These are phyloP conservation scores for Argopecten irradians DNA, from an alignment of 1,140 invertebrate genomes.

Conservation along the genomic window DNA sequence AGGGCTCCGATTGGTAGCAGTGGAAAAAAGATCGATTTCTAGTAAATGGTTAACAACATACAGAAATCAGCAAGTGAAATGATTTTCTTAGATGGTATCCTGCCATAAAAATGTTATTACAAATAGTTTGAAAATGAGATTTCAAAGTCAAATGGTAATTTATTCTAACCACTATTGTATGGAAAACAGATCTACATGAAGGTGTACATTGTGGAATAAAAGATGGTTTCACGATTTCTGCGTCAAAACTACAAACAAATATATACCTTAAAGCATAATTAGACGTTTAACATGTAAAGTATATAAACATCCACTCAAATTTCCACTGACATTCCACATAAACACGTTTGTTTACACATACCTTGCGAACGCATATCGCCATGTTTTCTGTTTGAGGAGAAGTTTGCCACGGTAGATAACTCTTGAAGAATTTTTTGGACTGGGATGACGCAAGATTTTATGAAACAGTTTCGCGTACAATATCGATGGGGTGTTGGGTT, in stretches of 20 bases:
- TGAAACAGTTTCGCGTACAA: background rate
- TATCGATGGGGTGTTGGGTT: no score
- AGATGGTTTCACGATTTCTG: background rate
- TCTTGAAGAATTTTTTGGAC: background rate
- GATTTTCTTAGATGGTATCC: background rate
- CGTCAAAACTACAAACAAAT: background rate
- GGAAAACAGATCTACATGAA: background rate
- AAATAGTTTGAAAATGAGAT: background rate
- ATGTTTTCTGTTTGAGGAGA: background rate
- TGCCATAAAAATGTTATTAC: background rate
- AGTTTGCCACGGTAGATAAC: background rate
- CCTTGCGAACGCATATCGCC: background rate
- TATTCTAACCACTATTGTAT: background rate
- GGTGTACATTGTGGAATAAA: background rate
- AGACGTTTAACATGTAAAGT: background rate
- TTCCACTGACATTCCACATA: background rate
- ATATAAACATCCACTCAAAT: background rate
- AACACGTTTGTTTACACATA: background rate
- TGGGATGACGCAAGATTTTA: background rate
- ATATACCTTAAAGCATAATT: background rate
- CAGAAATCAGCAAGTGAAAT: background rate
- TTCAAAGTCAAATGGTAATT: conserved; percentile 23
- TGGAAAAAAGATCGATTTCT: background rate
- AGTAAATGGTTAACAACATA: background rate
- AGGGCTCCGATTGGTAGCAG: background rate